Evolutionary conservation across 1,140 invertebrate species (phyloP).

Genomic region (Temnothorax curvispinosus): DNA sequence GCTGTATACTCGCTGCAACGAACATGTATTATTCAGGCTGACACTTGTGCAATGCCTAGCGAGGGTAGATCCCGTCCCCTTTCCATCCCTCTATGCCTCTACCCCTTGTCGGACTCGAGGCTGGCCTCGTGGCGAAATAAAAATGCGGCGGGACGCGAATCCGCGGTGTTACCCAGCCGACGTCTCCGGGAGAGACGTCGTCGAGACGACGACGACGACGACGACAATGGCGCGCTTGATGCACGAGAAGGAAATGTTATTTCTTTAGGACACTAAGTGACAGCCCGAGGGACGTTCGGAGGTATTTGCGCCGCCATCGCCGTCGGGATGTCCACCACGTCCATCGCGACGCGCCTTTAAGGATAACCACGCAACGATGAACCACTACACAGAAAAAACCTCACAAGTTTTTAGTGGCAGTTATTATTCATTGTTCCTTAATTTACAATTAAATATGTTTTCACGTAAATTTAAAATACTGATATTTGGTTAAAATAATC

Average conservation of each 20-base stretch:
- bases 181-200: conserved; percentile 40
- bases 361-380: conserved; percentile 13
- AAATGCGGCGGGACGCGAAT: conserved; percentile 73
- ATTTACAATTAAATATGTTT: not conserved
- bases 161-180: conserved; percentile 50
- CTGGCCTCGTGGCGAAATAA: conserved; percentile 75
- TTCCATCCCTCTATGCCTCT: not conserved
- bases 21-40: conserved; percentile 84
- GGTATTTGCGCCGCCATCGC: conserved; percentile 68
- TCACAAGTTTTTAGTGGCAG: not conserved
- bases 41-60: conserved; percentile 78
- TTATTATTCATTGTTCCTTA: not conserved
- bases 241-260: conserved; percentile 71
- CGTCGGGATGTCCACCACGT: conserved; percentile 36
- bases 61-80: conserved; percentile 64
- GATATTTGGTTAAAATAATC: not conserved
- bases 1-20: conserved; percentile 77
- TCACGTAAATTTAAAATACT: not conserved
- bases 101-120: conserved; percentile 56
- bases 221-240: conserved; percentile 66
- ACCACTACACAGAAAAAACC: not conserved
- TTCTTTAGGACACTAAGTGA: conserved; percentile 79
- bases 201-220: conserved; percentile 59
- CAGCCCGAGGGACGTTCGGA: conserved; percentile 76
- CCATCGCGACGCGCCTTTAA: conserved; percentile 40